phyloP scores from a whole-genome alignment of 2,888 invertebrate genomes.

The Eretmocerus hayati region DNA sequence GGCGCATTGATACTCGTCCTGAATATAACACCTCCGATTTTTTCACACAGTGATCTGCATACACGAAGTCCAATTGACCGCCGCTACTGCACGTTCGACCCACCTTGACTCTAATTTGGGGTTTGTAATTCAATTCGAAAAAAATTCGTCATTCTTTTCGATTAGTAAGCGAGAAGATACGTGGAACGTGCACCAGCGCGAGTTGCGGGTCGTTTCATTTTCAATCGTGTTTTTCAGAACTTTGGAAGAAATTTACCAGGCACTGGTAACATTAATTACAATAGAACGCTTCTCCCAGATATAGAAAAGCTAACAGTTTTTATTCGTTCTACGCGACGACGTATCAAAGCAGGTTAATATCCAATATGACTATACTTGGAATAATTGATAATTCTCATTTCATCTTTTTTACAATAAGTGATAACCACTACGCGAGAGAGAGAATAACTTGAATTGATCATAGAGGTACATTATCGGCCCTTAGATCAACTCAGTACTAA shows the following conservation, averaged over 20 bases:
- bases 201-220: constrained; percentile 3
- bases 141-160: constrained; percentile 8
- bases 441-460: constrained; percentile 6
- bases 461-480: constrained; percentile 1
- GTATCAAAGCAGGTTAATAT: constrained; percentile 24
- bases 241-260: constrained; percentile 23
- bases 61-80: constrained; percentile 13
- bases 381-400: constrained; percentile 16
- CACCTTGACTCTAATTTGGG: constrained; percentile 22
- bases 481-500: constrained; percentile 9
- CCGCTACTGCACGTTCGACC: constrained; percentile 13
- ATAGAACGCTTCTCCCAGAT: constrained; percentile 15
- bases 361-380: constrained; percentile 18
- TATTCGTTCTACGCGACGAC: constrained; percentile 18
- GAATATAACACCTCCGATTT: constrained; percentile 22
- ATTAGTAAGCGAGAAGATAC: constrained; percentile 21
- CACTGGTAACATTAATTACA: constrained; percentile 23
- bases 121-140: not conserved
- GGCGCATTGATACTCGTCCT: constrained; percentile 24
- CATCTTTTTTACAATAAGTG: constrained; percentile 14
- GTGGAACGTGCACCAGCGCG: constrained; percentile 13
- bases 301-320: constrained; percentile 22
- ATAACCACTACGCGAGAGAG: constrained; percentile 18
- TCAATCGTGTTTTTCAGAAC: constrained; percentile 8
- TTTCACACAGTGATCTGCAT: constrained; percentile 21